Evolutionary conservation across 2,113 vertebrate genomes (phyloP), one percentile per base, ranked within the genome.

Genomic region (Chinchilla lanigera): DNA sequence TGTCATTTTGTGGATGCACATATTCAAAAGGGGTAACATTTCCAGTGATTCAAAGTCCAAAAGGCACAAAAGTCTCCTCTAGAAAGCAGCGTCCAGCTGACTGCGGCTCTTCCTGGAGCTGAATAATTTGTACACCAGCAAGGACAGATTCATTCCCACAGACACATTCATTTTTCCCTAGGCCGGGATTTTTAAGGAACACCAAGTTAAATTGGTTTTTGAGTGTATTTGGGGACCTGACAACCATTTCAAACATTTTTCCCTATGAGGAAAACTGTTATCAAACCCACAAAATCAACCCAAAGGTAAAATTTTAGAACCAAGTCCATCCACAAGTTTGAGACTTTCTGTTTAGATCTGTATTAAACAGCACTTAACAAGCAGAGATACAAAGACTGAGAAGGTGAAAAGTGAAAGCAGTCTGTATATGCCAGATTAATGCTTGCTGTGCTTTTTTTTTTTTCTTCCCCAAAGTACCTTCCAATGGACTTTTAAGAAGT

Each of bases 211-310:
- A 89, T 56, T 61, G 60, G 38, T 69, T 94, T 78, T 52, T 16
- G 63, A 63, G 14, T 7, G 47, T 54, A 13, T 17, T 71, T 81
- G 50, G 67, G 58, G 95, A 22, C 50, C 50, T 50, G 65, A 92
- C 94, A 89, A 77, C 14, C 38, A 88, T 30, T 93, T 84, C 41
- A 52, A 85, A 85, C 41, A 77, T 19, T 67, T 85, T 86, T 50
- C 44, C 33, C 44, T 33, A 30, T 0, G 2, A 69, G 58, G 69
- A 38, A 95, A 89, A 86, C 54, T 12, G n/a, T 89, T 56, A 78
- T 93, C 63, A 44, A 71, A 97, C n/a, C 63, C 87, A 83, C 84
- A 58, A n/a, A 85, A 52, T 87, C 73, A 61, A 78, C 38, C 60
- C 3, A 52, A 73, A 85, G 67, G 56, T 90, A 89, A 65, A 61